Base-by-base conservation (phyloP, 1,140 invertebrate genomes). In the Sarcophaga peregrina region DNA sequence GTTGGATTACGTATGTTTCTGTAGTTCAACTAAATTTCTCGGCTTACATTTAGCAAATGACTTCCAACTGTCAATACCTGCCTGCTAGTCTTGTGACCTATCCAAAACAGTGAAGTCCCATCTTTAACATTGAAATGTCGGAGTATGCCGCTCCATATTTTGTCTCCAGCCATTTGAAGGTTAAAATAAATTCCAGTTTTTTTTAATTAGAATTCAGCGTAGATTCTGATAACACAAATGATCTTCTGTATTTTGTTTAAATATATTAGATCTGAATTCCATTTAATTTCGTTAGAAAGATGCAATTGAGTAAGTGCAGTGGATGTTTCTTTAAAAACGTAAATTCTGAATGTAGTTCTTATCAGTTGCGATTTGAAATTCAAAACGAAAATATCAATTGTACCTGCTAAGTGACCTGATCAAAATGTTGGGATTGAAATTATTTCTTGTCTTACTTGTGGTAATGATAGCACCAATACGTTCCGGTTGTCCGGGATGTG, bases 401-500 rank as follows among this genome's bases (percentile, higher is more conserved):
- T 37, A n/a, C 54, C 54, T 58, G 54, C 25, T 37, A 37, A 37
- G 25, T 37, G 25, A 37, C 25, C 25, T 37, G 25, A 37, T 37
- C 25, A 37, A 37, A 4, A 37, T 37, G 25, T 37, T 37, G 1
- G 25, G 4, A 37, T 37, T 37, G 25, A 37, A 37, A 4, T 37
- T 37, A 37, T 2, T 37, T 37, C 4, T 37, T 37, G 25, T 37
- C 25, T 4, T 58, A 58, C 5, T n/a, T 58, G 10, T 58, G 54
- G 54, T 58, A 4, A 58, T 37, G 25, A 37, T 37, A 37, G 4
- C 25, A 37, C 25, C 25, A 37, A 37, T n/a, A 0, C 54, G 54
- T 13, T n/a, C 54, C 54, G 54, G 54, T 58, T 58, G 54, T 58
- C 54, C 54, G 11, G 82, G 82, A 37, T 76, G 82, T 68, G 62